Conservation (phyloP, 2,888 invertebrate species). For the Drosophila quinaria region DNA sequence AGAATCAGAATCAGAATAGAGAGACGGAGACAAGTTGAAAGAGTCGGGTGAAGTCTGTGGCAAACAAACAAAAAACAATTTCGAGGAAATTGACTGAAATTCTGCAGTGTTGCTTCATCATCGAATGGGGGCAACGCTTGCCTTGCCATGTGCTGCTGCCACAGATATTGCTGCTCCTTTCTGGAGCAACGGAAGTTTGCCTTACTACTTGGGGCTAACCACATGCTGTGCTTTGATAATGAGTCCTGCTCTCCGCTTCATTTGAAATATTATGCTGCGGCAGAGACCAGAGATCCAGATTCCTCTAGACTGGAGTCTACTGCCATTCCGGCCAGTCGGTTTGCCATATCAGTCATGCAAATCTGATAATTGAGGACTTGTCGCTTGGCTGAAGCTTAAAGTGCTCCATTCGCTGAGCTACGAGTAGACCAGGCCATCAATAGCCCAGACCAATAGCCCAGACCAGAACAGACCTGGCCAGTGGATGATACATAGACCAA, state of each 20-base stretch:
- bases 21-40: conserved; percentile 21
- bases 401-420: conserved; percentile 51
- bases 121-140: conserved; percentile 8
- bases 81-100: conserved; percentile 81
- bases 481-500: conserved; percentile 20
- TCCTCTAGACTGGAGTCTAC: conserved; percentile 10
- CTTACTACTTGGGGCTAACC: conserved; percentile 74
- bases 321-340: conserved; percentile 37
- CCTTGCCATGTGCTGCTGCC: conserved; percentile 49
- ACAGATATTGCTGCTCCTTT: conserved; percentile 18
- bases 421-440: conserved; percentile 39
- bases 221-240: conserved; percentile 82
- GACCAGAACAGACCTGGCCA: conserved; percentile 49
- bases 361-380: conserved; percentile 82
- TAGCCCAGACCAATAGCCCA: conserved; percentile 45
- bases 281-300: conserved; percentile 20
- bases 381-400: conserved; percentile 74
- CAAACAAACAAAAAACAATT: conserved; percentile 80
- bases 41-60: conserved; percentile 54
- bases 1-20: background rate
- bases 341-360: conserved; percentile 76
- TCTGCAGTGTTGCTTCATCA: conserved; percentile 80
- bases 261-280: conserved; percentile 78
- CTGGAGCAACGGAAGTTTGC: conserved; percentile 58
- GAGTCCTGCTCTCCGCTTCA: conserved; percentile 66